Base-by-base conservation (phyloP, 1,140 invertebrate genomes). In the Papilio xuthus region DNA sequence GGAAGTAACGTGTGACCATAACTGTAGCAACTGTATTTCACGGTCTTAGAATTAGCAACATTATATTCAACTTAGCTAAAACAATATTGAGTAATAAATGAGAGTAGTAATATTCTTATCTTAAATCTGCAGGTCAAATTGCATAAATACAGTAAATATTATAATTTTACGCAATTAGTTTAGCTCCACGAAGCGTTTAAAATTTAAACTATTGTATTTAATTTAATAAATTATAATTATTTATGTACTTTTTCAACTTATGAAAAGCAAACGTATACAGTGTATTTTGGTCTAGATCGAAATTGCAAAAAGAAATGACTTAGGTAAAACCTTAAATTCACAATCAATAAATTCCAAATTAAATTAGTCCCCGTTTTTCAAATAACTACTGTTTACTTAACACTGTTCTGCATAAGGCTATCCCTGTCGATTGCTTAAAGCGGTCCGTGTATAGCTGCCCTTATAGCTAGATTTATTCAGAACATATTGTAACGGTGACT, bases 61-160 rank as follows among this genome's bases (percentile, higher is more conserved):
- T 67, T 32, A 67, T 28, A 67, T 15, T 67, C 15, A 67, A 67
- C 23, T 18, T 67, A 15, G 60, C 4, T 32, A 67, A 67, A 67
- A 28, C 60, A 63, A 63, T 26, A 32, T 67, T 67, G 13, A 28
- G 60, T 67, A 67, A 67, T 67, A 67, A 63, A 63, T 28, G 60
- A 63, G 60, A 67, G n/a, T 53, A n/a, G 56, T 67, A 67, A 67
- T 12, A 67, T 67, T 28, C 60, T 6, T 12, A 63, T 28, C 56
- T 63, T 67, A 1, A 67, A 67, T 67, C 26, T 28, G 60, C 60
- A 28, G 60, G 60, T 67, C 60, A 32, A 28, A 18, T 67, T 67
- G 23, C 60, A 67, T 67, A 67, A 67, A 67, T 67, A 60, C n/a
- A 56, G 53, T 60, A 28, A 28, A 67, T 67, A 28, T 3, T 28